Evolutionary conservation across 2,113 vertebrate species (phyloP).

Genomic region (Aplodontia rufa): DNA sequence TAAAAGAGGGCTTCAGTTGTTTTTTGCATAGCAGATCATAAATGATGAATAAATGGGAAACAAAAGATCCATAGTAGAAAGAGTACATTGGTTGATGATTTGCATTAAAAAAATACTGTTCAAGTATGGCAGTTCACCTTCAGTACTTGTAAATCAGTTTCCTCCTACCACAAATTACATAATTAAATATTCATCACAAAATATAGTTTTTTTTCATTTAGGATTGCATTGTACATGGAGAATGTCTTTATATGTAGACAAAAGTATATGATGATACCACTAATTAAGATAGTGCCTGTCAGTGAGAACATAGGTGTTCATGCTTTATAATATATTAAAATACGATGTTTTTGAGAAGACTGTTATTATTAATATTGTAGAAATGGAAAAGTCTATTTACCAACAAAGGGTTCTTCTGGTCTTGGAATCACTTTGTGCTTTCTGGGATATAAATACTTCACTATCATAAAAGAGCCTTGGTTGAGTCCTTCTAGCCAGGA

Average conservation of each 20-base stretch:
- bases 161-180: background rate
- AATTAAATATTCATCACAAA: background rate
- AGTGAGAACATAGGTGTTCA: background rate
- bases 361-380: background rate
- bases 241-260: background rate
- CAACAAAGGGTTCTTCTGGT: background rate
- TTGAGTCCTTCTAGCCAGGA: rapidly evolving
- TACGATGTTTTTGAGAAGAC: background rate
- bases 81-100: background rate
- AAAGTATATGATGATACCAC: background rate
- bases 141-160: background rate
- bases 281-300: background rate
- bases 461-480: background rate
- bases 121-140: background rate
- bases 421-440: background rate
- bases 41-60: background rate
- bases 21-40: background rate
- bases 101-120: background rate
- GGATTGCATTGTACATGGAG: background rate
- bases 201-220: background rate
- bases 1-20: background rate
- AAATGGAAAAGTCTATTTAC: background rate
- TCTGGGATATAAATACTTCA: background rate
- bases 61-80: background rate
- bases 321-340: background rate